Evolutionary conservation across 92 coral and sea anemone genomes (phyloP).

Genomic region (Parazoanthus darwini): DNA sequence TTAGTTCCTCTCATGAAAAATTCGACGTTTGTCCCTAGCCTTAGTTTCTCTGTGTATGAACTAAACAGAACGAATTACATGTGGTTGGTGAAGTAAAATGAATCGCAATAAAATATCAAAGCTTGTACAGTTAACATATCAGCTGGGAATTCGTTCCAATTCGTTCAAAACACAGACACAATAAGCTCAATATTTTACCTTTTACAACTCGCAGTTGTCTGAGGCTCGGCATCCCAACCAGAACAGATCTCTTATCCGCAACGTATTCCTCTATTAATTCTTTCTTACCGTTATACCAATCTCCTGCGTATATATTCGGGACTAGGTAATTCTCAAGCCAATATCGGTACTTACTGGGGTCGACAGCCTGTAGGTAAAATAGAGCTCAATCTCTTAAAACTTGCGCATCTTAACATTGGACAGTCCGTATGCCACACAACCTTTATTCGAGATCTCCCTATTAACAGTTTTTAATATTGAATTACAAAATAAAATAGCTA

Average conservation of each 20-base stretch:
- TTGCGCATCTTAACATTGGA: too few species aligned
- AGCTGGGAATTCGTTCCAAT: too few species aligned
- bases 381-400: too few species aligned
- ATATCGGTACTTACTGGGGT: not conserved
- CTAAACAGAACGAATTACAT: too few species aligned
- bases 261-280: not conserved
- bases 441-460: too few species aligned
- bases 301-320: not conserved
- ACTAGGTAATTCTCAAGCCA: not conserved
- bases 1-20: too few species aligned
- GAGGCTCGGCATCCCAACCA: slow-evolving; percentile 6
- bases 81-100: not conserved
- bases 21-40: too few species aligned
- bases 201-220: not conserved
- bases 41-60: too few species aligned
- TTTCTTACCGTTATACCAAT: not conserved
- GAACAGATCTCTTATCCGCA: not conserved
- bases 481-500: too few species aligned
- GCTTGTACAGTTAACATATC: not conserved
- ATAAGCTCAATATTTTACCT: not conserved
- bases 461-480: too few species aligned
- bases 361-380: not conserved
- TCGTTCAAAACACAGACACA: not conserved
- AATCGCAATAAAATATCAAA: not conserved
- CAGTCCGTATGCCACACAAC: too few species aligned